phyloP scores from a whole-genome alignment of 2,888 invertebrate species.

The Therioaphis trifolii region DNA sequence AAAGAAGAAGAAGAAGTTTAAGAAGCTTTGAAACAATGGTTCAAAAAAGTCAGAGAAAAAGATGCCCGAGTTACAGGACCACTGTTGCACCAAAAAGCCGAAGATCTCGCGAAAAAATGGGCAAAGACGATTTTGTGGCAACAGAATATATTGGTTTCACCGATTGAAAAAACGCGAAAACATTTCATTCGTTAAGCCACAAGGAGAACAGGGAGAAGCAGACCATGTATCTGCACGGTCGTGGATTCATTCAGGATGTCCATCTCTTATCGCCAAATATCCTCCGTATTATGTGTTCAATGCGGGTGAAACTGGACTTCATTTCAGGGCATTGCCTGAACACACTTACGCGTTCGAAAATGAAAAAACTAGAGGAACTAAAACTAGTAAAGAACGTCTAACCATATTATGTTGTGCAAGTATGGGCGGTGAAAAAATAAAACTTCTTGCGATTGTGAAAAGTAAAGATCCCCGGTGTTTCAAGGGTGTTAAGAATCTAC shows the following conservation, averaged over 20 bases:
- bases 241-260: conserved; percentile 42
- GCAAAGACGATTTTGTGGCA: conserved; percentile 64
- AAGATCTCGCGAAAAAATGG: conserved; percentile 65
- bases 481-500: conserved; percentile 65
- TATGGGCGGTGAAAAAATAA: conserved; percentile 67
- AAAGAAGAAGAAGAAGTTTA: conserved; percentile 40
- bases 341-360: conserved; percentile 62
- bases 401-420: conserved; percentile 28
- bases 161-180: conserved; percentile 61
- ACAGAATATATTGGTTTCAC: conserved; percentile 64
- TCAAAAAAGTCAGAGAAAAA: too few species aligned
- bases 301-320: conserved; percentile 44
- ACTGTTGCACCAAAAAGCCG: conserved; percentile 64
- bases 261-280: conserved; percentile 11
- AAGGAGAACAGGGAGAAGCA: conserved; percentile 41
- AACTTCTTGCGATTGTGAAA: conserved; percentile 64
- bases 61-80: conserved; percentile 5
- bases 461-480: conserved; percentile 67
- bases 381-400: conserved; percentile 34
- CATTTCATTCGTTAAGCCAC: conserved; percentile 19
- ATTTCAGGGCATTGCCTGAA: background rate
- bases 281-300: conserved; percentile 29
- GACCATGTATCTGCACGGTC: background rate
- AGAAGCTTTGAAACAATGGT: conserved; percentile 22
- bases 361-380: conserved; percentile 65